phyloP scores from a whole-genome alignment of 2,888 invertebrate genomes.

The Marasmarcha lunaedactyla region DNA sequence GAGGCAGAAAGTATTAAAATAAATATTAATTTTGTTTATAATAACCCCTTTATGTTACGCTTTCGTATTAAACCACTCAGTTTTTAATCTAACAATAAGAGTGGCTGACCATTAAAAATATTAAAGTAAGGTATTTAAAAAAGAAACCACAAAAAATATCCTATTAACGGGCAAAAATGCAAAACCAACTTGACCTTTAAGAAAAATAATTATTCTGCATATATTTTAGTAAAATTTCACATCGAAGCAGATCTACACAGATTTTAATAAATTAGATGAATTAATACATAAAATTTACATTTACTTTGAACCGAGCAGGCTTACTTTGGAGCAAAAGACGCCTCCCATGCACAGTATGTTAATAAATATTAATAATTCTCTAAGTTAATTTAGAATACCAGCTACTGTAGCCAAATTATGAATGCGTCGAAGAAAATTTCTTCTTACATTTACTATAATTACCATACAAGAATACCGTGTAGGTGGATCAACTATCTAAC shows the following conservation, averaged over 20 bases:
- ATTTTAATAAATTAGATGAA: constrained; percentile 16
- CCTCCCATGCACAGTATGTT: constrained; percentile 26
- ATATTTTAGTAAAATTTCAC: too few relatives aligned
- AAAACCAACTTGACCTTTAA: too few relatives aligned
- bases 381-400: constrained; percentile 53
- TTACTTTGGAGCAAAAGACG: constrained; percentile 19
- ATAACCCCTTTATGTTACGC: too few relatives aligned
- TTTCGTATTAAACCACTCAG: too few relatives aligned
- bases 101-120: too few relatives aligned
- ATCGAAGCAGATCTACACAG: constrained; percentile 1
- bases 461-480: constrained; percentile 38
- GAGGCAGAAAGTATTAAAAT: too few relatives aligned
- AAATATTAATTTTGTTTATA: too few relatives aligned
- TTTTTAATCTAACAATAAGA: too few relatives aligned
- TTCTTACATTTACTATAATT: constrained; percentile 48
- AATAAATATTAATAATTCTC: constrained; percentile 60
- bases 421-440: constrained; percentile 37
- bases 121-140: too few relatives aligned
- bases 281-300: constrained; percentile 33
- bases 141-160: too few relatives aligned
- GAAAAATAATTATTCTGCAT: too few relatives aligned
- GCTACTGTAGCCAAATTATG: constrained; percentile 52
- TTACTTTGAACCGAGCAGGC: constrained; percentile 20
- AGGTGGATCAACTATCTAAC: constrained; percentile 27
- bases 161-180: too few relatives aligned